A percentile compares a stretch with the other conserved stretches of the same genome.
Evolutionary conservation across 2,113 vertebrate genomes (phyloP).

Genomic region (Lucifuga dentata): DNA sequence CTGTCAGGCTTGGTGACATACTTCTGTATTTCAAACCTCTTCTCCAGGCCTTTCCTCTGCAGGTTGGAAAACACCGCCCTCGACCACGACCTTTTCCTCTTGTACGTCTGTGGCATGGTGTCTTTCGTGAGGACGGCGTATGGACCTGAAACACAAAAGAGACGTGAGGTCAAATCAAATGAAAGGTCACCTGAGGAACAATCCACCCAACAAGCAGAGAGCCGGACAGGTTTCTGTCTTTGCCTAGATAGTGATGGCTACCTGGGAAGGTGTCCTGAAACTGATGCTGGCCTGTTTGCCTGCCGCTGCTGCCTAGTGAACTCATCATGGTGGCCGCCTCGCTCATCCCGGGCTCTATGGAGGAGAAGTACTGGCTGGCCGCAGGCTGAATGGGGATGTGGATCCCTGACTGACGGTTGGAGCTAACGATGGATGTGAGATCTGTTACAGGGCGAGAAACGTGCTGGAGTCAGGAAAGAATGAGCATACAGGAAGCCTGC

Average conservation of each 20-base stretch:
- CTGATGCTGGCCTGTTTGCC: conserved; percentile 96
- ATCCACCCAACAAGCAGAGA: conserved; percentile 4
- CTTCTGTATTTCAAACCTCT: conserved; percentile 98
- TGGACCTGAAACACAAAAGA: conserved; percentile 83
- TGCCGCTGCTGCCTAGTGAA: conserved; percentile 90
- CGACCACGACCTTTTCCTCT: conserved; percentile 98
- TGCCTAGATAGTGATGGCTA: conserved; percentile 75
- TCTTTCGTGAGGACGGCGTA: conserved; percentile 98
- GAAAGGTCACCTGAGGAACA: not conserved
- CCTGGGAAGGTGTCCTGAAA: conserved; percentile 99
- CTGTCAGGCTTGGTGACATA: conserved; percentile 99
- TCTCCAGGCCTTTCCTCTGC: conserved; percentile 97
- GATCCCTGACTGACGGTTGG: conserved; percentile 90
- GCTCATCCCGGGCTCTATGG: conserved; percentile 93
- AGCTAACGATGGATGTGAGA: conserved; percentile 95
- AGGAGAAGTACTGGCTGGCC: conserved; percentile 94
- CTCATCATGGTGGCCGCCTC: conserved; percentile 94
- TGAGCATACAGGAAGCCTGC: too few relatives aligned
- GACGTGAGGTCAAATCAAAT: not conserved
- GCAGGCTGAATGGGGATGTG: conserved; percentile 91
- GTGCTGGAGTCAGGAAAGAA: conserved; percentile 58
- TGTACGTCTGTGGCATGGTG: conserved; percentile 98
- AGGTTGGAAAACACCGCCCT: conserved; percentile 98
- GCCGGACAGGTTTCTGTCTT: not conserved
- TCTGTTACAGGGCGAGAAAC: conserved; percentile 87